A percentile compares a stretch with the other conserved stretches of the same genome.
These are phyloP conservation scores for Pedetes capensis DNA, from an alignment of 2,113 vertebrate genomes.

Conservation along the genomic window DNA sequence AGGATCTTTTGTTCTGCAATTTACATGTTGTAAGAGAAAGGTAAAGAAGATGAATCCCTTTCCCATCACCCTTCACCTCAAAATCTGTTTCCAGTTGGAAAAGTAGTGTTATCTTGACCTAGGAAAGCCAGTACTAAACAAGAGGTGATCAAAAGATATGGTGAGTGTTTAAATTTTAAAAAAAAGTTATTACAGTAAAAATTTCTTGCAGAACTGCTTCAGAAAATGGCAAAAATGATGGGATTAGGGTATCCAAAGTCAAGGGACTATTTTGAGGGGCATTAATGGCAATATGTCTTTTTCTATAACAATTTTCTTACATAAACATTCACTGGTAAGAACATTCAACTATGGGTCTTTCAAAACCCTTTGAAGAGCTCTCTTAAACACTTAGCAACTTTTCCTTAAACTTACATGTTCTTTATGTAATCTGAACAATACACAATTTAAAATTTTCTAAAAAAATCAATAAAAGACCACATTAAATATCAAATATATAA, in stretches of 20 bases:
- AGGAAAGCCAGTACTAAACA: not conserved
- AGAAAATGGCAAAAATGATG: too few relatives aligned
- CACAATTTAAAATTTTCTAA: slow-evolving; percentile 65
- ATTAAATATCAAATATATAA: slow-evolving; percentile 79
- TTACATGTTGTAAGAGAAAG: not conserved
- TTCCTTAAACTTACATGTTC: not conserved
- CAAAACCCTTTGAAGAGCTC: not conserved
- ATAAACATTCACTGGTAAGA: too few relatives aligned
- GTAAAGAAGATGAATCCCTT: not conserved
- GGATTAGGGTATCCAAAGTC: too few relatives aligned
- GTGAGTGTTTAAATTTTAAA: too few relatives aligned
- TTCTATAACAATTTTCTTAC: too few relatives aligned
- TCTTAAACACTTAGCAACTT: not conserved
- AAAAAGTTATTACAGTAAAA: too few relatives aligned
- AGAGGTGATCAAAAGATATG: too few relatives aligned
- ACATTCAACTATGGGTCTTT: not conserved
- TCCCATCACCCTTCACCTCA: not conserved
- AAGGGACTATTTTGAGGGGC: too few relatives aligned
- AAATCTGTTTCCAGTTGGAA: not conserved
- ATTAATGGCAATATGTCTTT: too few relatives aligned
- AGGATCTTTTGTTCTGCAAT: not conserved
- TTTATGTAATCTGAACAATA: slow-evolving; percentile 81
- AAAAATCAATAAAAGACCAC: slow-evolving; percentile 77
- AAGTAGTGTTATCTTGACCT: not conserved
- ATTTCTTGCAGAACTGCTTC: too few relatives aligned